Conservation (phyloP, 2,888 invertebrate genomes). For the Stomorhina lunata region DNA sequence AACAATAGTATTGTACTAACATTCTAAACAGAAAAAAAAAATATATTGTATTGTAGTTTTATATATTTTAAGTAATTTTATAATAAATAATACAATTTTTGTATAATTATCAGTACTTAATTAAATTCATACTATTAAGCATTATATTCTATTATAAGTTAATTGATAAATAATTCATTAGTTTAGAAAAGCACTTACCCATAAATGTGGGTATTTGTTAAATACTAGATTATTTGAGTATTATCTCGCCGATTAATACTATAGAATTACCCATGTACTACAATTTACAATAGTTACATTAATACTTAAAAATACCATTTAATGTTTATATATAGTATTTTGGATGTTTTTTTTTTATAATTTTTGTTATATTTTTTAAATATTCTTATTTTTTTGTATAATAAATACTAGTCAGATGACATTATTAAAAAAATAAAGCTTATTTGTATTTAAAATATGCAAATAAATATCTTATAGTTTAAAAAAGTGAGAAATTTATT, state of each 20-base stretch:
- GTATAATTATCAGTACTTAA: constrained; percentile 30
- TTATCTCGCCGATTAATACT: constrained; percentile 25
- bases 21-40: background rate
- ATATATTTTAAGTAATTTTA: background rate
- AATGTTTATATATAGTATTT: constrained; percentile 34
- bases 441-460: too few species aligned
- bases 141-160: background rate
- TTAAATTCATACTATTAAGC: background rate
- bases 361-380: constrained; percentile 54
- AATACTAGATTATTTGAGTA: constrained; percentile 29
- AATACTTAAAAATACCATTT: background rate
- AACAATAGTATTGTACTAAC: background rate
- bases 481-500: too few species aligned
- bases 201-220: constrained; percentile 25
- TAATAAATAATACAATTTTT: background rate
- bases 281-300: background rate
- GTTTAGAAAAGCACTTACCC: background rate
- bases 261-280: background rate
- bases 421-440: constrained; percentile 17
- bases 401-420: constrained; percentile 70
- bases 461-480: too few species aligned
- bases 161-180: background rate
- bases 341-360: constrained; percentile 30
- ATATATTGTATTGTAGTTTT: too few species aligned
- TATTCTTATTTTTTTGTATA: constrained; percentile 47